Percentiles rank a stretch among this genome's conserved stretches.
Conservation (phyloP, 2,888 invertebrate species). For the Margaritifera margaritifera region DNA sequence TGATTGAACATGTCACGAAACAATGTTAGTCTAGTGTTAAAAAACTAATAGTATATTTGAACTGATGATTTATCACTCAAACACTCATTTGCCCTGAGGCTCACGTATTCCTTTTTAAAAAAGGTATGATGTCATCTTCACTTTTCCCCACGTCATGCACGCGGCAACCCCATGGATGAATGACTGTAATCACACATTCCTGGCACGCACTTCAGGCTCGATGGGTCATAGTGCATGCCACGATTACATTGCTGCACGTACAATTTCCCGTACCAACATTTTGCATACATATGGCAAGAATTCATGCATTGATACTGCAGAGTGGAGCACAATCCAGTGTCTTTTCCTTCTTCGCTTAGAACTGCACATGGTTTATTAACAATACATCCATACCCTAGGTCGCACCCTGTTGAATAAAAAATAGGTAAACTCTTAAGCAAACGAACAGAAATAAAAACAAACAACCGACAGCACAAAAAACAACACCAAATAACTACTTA, state of each 20-base stretch:
- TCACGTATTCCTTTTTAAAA: too few relatives aligned
- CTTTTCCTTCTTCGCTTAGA: slow-evolving; percentile 8
- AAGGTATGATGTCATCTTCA: too few relatives aligned
- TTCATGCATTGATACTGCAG: slow-evolving; percentile 12
- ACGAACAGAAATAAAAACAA: too few relatives aligned
- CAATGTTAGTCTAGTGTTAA: too few relatives aligned
- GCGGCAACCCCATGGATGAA: not conserved
- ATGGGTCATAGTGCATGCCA: slow-evolving; percentile 16
- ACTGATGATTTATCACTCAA: too few relatives aligned
- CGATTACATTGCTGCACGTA: slow-evolving; percentile 33
- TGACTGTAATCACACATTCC: not conserved
- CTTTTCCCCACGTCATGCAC: not conserved
- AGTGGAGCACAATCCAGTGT: slow-evolving; percentile 4
- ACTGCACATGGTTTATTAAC: slow-evolving; percentile 25
- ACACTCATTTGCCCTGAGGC: too few relatives aligned
- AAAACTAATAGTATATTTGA: too few relatives aligned
- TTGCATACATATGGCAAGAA: slow-evolving; percentile 33
- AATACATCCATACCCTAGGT: slow-evolving; percentile 27
- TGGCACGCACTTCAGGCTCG: too few relatives aligned
- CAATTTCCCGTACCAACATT: slow-evolving; percentile 26
- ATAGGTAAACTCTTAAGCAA: too few relatives aligned
- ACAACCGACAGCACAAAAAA: too few relatives aligned
- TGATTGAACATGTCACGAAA: too few relatives aligned
- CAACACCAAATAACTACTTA: too few relatives aligned
- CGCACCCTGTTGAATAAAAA: slow-evolving; percentile 31